Evolutionary conservation across 2,888 invertebrate genomes (phyloP), one percentile per base, ranked within the genome.

Genomic region (Odiellus spinosus): DNA sequence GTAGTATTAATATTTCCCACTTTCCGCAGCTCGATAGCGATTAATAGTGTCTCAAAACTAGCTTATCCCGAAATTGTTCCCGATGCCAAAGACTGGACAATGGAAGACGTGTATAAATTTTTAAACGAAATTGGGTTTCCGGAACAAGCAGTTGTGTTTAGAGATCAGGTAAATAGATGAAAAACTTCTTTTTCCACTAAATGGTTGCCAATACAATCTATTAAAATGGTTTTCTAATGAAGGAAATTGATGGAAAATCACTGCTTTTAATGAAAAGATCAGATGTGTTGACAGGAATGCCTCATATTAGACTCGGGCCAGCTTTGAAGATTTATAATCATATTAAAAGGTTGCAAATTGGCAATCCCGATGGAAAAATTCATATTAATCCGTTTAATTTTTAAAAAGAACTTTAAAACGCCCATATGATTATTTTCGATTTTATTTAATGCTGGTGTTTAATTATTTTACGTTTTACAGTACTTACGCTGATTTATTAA

Each of bases 201-300:
- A n/a, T n/a, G n/a, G n/a, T n/a, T n/a, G n/a, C n/a, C n/a, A n/a
- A n/a, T n/a, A n/a, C n/a, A n/a, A n/a, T n/a, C n/a, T n/a, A n/a
- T n/a, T n/a, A n/a, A n/a, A n/a, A n/a, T n/a, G 26, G 26, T 26
- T 26, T 26, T 26, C 26, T 6, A 8, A 41, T 45, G 21, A 66
- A 86, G 83, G 85, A 90, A 63, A 87, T 93, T 53, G 93, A 93
- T 70, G 93, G 93, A 0, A 77, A 78, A 59, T 83, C 87, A 1
- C 66, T 93, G 46, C 70, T 88, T 50, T 73, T 93, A 59, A 76
- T 93, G 64, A 79, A 80, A 58, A 73, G 91, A 54, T 75, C 77
- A 35, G 90, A 91, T 62, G 82, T 93, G 19, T 72, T 91, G 3
- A 77, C 75, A 49, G 82, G 82, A 33, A 70, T 93, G 51, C 78